A percentile compares a stretch with the other conserved stretches of the same genome.
Conservation (phyloP, 2,888 invertebrate species). For the Lepidocyrtoides sp. region DNA sequence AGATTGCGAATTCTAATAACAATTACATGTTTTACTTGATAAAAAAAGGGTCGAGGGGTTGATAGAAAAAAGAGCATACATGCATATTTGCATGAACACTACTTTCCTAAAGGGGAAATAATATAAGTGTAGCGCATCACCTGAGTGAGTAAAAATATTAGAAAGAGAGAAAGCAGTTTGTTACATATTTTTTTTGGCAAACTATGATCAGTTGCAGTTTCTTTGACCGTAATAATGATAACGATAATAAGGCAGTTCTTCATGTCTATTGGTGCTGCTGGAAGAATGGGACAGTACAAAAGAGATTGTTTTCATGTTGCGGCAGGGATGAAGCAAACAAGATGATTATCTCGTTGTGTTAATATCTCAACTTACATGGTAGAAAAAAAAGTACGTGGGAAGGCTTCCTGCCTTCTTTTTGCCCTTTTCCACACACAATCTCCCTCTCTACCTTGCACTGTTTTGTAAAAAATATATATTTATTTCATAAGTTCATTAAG, state of each 20-base stretch:
- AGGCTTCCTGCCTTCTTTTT: conserved; percentile 77
- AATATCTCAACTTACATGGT: conserved; percentile 57
- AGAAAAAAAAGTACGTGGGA: conserved; percentile 72
- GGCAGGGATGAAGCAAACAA: conserved; percentile 71
- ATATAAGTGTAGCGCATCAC: conserved; percentile 10
- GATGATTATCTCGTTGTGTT: conserved; percentile 78
- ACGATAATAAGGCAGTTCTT: conserved; percentile 69
- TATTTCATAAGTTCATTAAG: conserved; percentile 42
- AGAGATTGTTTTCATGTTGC: conserved; percentile 16
- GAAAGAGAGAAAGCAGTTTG: conserved; percentile 72
- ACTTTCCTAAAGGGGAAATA: neutral
- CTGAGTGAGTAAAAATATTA: conserved; percentile 1
- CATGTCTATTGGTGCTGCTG: conserved; percentile 3
- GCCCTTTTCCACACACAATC: conserved; percentile 57
- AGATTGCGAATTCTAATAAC: conserved; percentile 73
- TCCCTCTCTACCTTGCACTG: neutral
- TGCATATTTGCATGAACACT: neutral
- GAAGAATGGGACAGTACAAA: conserved; percentile 39
- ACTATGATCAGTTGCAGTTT: conserved; percentile 69
- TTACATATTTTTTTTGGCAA: conserved; percentile 31
- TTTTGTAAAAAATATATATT: neutral
- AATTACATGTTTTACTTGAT: conserved; percentile 64
- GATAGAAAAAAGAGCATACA: neutral
- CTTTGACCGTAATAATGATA: conserved; percentile 76
- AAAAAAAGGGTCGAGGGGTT: conserved; percentile 39